Base-by-base conservation (phyloP, 2,888 invertebrate genomes). In the Oligia fasciuncula region DNA sequence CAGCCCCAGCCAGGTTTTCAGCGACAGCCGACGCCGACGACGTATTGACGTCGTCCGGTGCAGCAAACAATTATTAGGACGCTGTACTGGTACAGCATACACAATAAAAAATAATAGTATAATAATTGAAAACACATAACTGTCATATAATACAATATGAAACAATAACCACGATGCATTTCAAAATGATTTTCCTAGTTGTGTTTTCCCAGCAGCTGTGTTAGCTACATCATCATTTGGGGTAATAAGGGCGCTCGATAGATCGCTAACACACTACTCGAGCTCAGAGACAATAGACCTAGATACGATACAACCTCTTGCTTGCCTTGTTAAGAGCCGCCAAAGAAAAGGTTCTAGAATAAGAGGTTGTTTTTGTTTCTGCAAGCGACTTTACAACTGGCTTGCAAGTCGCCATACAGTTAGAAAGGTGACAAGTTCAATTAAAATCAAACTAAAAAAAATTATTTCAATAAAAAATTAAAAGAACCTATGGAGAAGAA, bases 211-310 rank as follows among this genome's bases (percentile, higher is more conserved):
- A 40, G 17, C 40, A 1, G 2, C 46, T 29, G 1, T 13, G 4
- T 51, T 14, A 83, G 54, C 69, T 13, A 9, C 46, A 70, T 14
- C 68, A 71, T 69, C 67, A 73, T 83, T 80, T 77, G 80, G 76
- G 46, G 68, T 46, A 76, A 75, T 79, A 76, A 88, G 85, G n/a
- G 86, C 66, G 35, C 85, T 88, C 69, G 77, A 83, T 68, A 87
- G 86, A 89, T 89, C 73, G 81, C 85, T 88, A 88, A 84, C 88
- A 85, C 81, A 69, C 35, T 78, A 49, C 86, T 87, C 51, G 69
- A 72, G 69, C 54, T 69, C 63, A 76, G 76, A 82, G 71, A 83
- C 87, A 77, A 82, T 89, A 86, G 89, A 89, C 80, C 82, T 54
- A 81, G 85, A 85, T 88, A 76, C 79, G 73, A 78, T 74, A 77